Base-by-base conservation (phyloP, 1,140 invertebrate genomes). In the Drosophila repletoides region DNA sequence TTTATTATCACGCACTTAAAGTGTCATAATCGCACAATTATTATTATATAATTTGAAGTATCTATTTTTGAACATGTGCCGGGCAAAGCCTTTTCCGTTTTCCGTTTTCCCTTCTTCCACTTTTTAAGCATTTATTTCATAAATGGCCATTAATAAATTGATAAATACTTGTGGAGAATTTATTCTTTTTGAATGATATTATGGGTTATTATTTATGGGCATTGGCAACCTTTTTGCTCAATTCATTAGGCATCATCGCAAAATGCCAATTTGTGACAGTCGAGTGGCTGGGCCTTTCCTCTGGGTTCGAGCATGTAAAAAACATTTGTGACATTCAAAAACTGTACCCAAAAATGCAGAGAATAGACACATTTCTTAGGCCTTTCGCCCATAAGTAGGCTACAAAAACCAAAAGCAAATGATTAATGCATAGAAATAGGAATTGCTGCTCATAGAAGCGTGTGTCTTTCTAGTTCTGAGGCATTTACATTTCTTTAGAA, bases 401-500 rank as follows among this genome's bases (percentile, higher is more conserved):
- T 19, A 46, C 3, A 26, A 48, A 24, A 49, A 61, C 34, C 2
- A 12, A 31, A 55, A 26, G 45, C 14, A 53, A 70, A 64, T 72
- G 68, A 67, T 72, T 67, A 61, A 72, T 72, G 49, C 33, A 60
- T 22, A n/a, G 26, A 53, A 52, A 63, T 29, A n/a, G n/a, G n/a
- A n/a, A n/a, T 41, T 7, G 17, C n/a, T 49, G 34, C 9, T 33
- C 34, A 38, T 49, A 10, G 36, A 49, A 59, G 26, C 22, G 21
- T 12, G 41, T 6, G 26, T 5, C 14, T 31, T 34, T 14, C 4
- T 14, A 3, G 21, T 48, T 22, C 29, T 22, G 24, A 46, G 12
- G 14, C 34, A 58, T 58, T 64, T 56, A 26, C 9, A 29, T 40
- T 40, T 19, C 3, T 31, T 22, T 24, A 53, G 9, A 58, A 59